Base-by-base conservation (phyloP, 2,797 vertebrate genomes). In the Ataeniobius toweri region DNA sequence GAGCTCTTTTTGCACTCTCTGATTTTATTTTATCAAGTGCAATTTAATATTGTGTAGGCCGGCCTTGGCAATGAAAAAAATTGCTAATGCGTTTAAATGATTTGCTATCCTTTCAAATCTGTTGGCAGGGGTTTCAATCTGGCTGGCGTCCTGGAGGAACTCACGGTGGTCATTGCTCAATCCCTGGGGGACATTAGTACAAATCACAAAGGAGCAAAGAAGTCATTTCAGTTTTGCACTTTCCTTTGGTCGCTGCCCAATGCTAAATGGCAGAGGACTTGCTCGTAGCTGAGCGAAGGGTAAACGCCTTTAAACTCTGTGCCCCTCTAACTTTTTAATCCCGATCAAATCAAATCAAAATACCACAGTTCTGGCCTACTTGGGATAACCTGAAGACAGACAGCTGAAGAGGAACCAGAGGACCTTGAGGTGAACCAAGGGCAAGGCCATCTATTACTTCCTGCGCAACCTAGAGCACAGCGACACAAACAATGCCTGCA, bases 31-130 rank as follows among this genome's bases (percentile, higher is more conserved):
- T 85, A 92, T 91, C 85, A 91, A 93, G 90, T 92, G 88, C 88
- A 91, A 82, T 95, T 94, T 94, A 93, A 94, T 95, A 92, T 89
- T 89, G 87, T 92, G 83, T 87, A 87, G 80, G 83, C 80, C 87
- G 88, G 86, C 85, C 74, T 48, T 77, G 82, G 74, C 81, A 82
- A 81, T 91, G 89, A 85, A 93, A 94, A 80, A 83, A 94, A 95
- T 94, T 94, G 92, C 92, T 95, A 95, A 95, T 94, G 90, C 85
- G 83, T 93, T 94, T 93, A 94, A 95, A 94, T 95, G 88, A 94
- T 95, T 95, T 94, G 93, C 92, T 90, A 89, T 94, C 92, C 92
- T 95, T 95, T 95, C 91, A 95, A 91, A 93, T 91, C 79, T 89
- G 84, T 92, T 94, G 94, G 94, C 95, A 95, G 92, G 91, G 88